phyloP scores from a whole-genome alignment of 2,113 vertebrate species.

The Rhinichthys klamathensis region DNA sequence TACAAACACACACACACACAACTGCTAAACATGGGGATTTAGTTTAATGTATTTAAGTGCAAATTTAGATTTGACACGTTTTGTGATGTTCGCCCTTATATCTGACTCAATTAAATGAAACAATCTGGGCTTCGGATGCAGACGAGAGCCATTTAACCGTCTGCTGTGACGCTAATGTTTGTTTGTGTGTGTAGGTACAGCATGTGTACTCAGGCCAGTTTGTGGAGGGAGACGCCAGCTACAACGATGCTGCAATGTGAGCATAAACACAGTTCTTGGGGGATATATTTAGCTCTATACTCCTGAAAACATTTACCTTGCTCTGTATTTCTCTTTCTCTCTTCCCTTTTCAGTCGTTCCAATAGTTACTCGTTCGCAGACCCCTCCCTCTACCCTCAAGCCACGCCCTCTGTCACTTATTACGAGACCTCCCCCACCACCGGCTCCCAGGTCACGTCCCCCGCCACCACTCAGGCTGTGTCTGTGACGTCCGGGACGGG shows the following conservation, averaged over 20 bases:
- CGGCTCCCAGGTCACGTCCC: slow-evolving; percentile 74
- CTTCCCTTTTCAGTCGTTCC: slow-evolving; percentile 76
- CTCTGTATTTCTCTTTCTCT: background rate
- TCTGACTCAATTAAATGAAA: background rate
- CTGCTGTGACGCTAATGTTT: slow-evolving; percentile 4
- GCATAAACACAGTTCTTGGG: slow-evolving; percentile 50
- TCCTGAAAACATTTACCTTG: background rate
- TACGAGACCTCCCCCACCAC: slow-evolving; percentile 79
- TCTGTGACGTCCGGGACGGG: slow-evolving; percentile 68
- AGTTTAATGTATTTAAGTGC: background rate
- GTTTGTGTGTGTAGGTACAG: slow-evolving; percentile 65
- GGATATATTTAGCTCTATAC: background rate
- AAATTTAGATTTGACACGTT: background rate
- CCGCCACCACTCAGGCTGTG: slow-evolving; percentile 80
- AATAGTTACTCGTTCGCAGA: slow-evolving; percentile 84
- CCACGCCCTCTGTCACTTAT: slow-evolving; percentile 77
- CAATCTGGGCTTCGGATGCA: no score
- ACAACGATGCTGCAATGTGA: slow-evolving; percentile 84
- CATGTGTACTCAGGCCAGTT: slow-evolving; percentile 88
- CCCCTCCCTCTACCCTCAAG: slow-evolving; percentile 83
- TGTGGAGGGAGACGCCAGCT: slow-evolving; percentile 84
- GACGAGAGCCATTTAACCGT: background rate
- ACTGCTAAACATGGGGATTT: background rate
- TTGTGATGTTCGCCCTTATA: background rate
- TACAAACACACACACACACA: slow-evolving; percentile 56